A percentile compares a stretch with the other conserved stretches of the same genome.
Evolutionary conservation across 1,140 invertebrate genomes (phyloP).

Genomic region (Samia ricini): DNA sequence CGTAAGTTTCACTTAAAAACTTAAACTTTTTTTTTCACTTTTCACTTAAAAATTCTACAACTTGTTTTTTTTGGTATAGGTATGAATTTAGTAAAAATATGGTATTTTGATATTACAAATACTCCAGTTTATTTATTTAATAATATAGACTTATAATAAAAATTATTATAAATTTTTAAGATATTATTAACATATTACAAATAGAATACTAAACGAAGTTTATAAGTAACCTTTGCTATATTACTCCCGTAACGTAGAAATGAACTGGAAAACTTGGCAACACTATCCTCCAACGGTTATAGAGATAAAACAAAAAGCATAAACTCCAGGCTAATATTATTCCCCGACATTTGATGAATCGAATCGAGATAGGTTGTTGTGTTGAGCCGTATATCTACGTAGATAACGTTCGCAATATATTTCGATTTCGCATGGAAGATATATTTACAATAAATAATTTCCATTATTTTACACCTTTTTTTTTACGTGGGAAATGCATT

Average conservation of each 20-base stretch:
- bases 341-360: slow-evolving; percentile 19
- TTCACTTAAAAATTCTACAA: too few relatives aligned
- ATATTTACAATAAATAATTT: slow-evolving; percentile 10
- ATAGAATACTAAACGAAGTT: neutral
- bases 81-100: too few relatives aligned
- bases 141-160: too few relatives aligned
- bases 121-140: too few relatives aligned
- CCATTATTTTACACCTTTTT: too few relatives aligned
- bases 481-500: too few relatives aligned
- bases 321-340: slow-evolving; percentile 29
- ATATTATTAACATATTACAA: too few relatives aligned
- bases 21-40: too few relatives aligned
- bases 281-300: neutral
- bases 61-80: too few relatives aligned
- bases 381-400: neutral
- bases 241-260: neutral
- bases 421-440: slow-evolving; percentile 5
- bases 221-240: neutral
- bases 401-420: slow-evolving; percentile 1
- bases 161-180: too few relatives aligned
- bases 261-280: neutral
- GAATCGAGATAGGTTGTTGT: slow-evolving; percentile 22
- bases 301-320: slow-evolving; percentile 13
- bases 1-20: too few relatives aligned
- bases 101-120: too few relatives aligned